Conservation (phyloP, 2,888 invertebrate genomes). For the Euzophera pinguis region DNA sequence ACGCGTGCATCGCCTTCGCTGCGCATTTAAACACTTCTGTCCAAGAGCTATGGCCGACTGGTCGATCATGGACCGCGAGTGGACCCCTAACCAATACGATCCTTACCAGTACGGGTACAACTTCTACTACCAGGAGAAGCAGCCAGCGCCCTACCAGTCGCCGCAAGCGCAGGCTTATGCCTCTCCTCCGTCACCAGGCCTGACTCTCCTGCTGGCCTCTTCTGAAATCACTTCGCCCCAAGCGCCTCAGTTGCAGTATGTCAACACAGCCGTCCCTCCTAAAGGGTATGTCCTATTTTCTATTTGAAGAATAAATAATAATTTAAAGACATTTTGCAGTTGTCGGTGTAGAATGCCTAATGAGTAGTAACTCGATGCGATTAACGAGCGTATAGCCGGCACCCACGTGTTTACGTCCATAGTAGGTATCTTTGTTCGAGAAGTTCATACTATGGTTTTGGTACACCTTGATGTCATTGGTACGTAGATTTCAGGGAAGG, state of each 20-base stretch:
- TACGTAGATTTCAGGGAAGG: too few relatives aligned
- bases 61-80: slow-evolving; percentile 41
- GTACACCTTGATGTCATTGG: too few relatives aligned
- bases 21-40: slow-evolving; percentile 37
- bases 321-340: background rate
- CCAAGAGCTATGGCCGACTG: slow-evolving; percentile 46
- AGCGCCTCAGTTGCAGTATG: slow-evolving; percentile 24
- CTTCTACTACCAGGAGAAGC: slow-evolving; percentile 29
- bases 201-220: slow-evolving; percentile 25
- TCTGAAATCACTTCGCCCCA: slow-evolving; percentile 20
- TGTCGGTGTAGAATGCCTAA: slow-evolving; percentile 10
- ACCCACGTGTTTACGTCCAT: slow-evolving; percentile 18
- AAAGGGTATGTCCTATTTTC: slow-evolving; percentile 31
- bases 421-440: slow-evolving; percentile 7
- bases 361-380: slow-evolving; percentile 17
- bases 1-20: slow-evolving; percentile 44
- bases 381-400: slow-evolving; percentile 14
- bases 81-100: slow-evolving; percentile 34
- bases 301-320: slow-evolving; percentile 7
- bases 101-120: slow-evolving; percentile 35
- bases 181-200: slow-evolving; percentile 23
- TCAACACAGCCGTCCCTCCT: slow-evolving; percentile 23
- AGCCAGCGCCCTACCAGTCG: slow-evolving; percentile 21
- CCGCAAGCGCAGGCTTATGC: slow-evolving; percentile 21
- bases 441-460: background rate